Evolutionary conservation across 1,140 invertebrate species (phyloP), one percentile per base, ranked within the genome.

Genomic region (Lepidostoma basale): DNA sequence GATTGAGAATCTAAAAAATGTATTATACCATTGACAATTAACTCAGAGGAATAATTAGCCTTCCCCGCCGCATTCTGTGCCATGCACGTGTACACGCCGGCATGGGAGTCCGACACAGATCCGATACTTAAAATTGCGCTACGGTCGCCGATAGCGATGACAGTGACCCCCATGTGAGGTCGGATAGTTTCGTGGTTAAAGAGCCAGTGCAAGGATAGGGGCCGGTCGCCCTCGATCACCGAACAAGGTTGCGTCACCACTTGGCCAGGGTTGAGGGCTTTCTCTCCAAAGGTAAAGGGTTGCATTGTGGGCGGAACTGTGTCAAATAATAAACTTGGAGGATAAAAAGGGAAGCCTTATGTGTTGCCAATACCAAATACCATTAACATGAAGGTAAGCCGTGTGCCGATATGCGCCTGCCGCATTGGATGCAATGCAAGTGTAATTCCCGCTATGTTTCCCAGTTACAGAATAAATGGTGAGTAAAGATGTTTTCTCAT

Each of bases 201-300:
- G 14, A 85, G 83, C 92, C 92, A 94, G 33, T 81, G 83, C 67
- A 91, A 86, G 39, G 86, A 84, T 45, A 92, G 78, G 14, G 90
- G 90, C 73, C 87, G 79, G 78, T 92, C 90, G 25, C 91, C 91
- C 73, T 89, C 87, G 67, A 89, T 83, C 47, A 92, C 87, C n/a
- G 88, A 88, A 80, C 94, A 95, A 63, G 84, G 84, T 74, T 85
- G 80, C 36, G 83, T 85, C 23, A 85, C 85, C 60, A 86, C 85
- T 73, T 91, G 88, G 28, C 88, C 88, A 62, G 86, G 85, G 77
- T 90, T 89, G 16, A 90, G 82, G 28, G 87, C 84, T 44, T 89
- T 86, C 66, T 90, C 88, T 18, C 88, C 89, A 74, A 92, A 91
- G 47, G 84, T 80, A 77, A 92, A 91, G 54, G 88, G 89, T 80